Evolutionary conservation across 2,888 invertebrate genomes (phyloP).

Genomic region (Polydrusus tereticollis): DNA sequence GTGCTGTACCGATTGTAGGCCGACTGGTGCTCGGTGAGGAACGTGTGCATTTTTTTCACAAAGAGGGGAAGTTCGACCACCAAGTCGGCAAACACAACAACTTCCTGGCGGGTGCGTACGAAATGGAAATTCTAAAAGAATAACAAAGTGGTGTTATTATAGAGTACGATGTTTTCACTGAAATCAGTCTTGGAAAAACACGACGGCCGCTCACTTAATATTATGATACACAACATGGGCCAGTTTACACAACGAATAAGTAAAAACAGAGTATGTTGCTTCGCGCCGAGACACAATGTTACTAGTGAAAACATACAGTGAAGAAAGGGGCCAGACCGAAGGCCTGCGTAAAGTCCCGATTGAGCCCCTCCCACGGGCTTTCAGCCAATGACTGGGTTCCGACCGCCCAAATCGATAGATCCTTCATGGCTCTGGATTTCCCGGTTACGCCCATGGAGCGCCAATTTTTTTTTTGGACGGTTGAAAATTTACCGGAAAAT

Average conservation of each 20-base stretch:
- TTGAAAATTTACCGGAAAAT: conserved; percentile 49
- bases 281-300: conserved; percentile 65
- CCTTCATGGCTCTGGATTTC: conserved; percentile 25
- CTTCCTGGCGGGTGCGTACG: conserved; percentile 52
- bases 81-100: conserved; percentile 52
- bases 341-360: conserved; percentile 19
- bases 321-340: conserved; percentile 34
- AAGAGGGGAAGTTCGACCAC: conserved; percentile 60
- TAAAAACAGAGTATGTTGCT: conserved; percentile 68
- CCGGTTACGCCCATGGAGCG: conserved; percentile 33
- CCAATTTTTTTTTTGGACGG: conserved; percentile 55
- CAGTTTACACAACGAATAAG: conserved; percentile 82
- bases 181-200: conserved; percentile 71
- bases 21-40: conserved; percentile 90
- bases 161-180: conserved; percentile 74
- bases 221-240: conserved; percentile 87
- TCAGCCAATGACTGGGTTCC: conserved; percentile 51
- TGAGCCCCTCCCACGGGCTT: conserved; percentile 18
- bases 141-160: conserved; percentile 62
- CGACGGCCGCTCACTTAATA: conserved; percentile 75
- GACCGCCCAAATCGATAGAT: conserved; percentile 45
- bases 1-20: conserved; percentile 84
- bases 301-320: conserved; percentile 68
- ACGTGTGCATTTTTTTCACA: conserved; percentile 80
- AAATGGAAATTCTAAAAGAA: conserved; percentile 60